Evolutionary conservation across 2,113 vertebrate genomes (phyloP).

Genomic region (Malurus alboscapulatus): DNA sequence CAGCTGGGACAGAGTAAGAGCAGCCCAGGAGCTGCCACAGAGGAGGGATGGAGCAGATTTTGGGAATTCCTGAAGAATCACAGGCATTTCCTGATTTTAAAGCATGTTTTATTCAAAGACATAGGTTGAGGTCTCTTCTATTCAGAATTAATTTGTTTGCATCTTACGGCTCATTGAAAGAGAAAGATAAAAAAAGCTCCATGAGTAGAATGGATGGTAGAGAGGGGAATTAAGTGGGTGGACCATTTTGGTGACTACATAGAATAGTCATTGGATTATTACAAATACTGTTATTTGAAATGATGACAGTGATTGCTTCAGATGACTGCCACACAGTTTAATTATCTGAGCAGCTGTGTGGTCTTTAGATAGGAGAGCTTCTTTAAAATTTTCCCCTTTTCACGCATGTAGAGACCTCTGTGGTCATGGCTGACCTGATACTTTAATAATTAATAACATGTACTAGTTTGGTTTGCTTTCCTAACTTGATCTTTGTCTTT

Average conservation of each 20-base stretch:
- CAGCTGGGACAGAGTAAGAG: accelerated
- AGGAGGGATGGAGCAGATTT: neutral
- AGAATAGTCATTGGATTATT: neutral
- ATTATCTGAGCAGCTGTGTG: neutral
- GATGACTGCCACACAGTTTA: neutral
- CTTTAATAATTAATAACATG: neutral
- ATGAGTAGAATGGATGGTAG: neutral
- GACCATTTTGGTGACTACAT: accelerated
- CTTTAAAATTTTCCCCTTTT: neutral
- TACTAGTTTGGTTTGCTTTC: neutral
- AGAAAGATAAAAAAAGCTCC: neutral
- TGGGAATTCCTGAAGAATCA: neutral
- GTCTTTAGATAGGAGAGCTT: neutral
- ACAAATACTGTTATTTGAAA: neutral
- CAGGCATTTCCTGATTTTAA: neutral
- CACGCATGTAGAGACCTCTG: accelerated
- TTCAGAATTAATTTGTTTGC: neutral
- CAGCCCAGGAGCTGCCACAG: neutral
- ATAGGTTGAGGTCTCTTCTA: neutral
- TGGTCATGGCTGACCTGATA: neutral
- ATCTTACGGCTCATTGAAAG: neutral
- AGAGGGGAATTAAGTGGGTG: neutral
- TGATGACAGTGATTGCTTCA: neutral
- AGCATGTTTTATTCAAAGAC: neutral
- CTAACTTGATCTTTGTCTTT: neutral